phyloP scores from a whole-genome alignment of 2,888 invertebrate genomes.

The Geotrupes spiniger region DNA sequence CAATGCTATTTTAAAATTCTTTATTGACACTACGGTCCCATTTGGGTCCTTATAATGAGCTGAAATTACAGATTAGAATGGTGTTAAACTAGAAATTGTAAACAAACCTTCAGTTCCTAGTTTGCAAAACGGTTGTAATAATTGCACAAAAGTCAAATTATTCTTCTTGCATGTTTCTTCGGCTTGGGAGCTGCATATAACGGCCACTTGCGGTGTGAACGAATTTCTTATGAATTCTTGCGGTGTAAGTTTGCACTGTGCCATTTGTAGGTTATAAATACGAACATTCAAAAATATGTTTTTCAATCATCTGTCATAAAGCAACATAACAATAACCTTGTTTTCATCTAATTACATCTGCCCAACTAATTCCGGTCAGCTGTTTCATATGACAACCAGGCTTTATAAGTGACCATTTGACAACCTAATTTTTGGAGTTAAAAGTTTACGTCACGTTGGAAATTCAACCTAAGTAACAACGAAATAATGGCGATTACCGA shows the following conservation, averaged over 20 bases:
- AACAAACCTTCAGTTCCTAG: conserved; percentile 68
- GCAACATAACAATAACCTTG: too few species aligned
- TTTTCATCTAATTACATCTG: too few species aligned
- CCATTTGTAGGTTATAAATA: conserved; percentile 46
- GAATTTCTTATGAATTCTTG: conserved; percentile 87
- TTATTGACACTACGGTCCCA: conserved; percentile 68
- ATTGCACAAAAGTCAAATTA: conserved; percentile 84
- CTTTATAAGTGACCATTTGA: too few species aligned
- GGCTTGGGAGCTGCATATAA: conserved; percentile 77
- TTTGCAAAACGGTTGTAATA: conserved; percentile 86
- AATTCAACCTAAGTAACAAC: too few species aligned
- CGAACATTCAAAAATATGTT: too few species aligned
- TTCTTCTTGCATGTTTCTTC: conserved; percentile 85
- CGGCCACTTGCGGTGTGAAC: conserved; percentile 87
- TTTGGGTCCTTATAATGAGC: conserved; percentile 83
- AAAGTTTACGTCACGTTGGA: too few species aligned
- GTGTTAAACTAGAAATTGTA: neutral
- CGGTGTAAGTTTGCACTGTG: conserved; percentile 64
- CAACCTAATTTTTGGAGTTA: too few species aligned
- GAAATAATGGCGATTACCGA: too few species aligned
- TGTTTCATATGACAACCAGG: too few species aligned
- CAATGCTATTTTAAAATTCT: conserved; percentile 74
- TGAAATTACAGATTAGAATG: conserved; percentile 42
- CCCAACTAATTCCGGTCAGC: too few species aligned
- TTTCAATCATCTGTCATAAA: too few species aligned